phyloP scores from a whole-genome alignment of 2,888 invertebrate species.

The Eupithecia subumbrata region DNA sequence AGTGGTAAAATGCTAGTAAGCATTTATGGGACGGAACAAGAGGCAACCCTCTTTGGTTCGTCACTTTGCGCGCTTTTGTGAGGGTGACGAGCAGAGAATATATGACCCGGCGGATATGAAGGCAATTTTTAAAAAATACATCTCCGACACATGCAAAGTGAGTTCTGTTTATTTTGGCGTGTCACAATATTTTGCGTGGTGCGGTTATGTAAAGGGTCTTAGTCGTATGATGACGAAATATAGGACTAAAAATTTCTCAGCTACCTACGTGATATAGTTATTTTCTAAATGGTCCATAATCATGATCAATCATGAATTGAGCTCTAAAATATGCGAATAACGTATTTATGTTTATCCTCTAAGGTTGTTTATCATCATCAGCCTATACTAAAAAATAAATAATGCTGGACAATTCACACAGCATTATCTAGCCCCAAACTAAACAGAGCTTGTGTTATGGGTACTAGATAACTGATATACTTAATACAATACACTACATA shows the following conservation, averaged over 20 bases:
- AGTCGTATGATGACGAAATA: background rate
- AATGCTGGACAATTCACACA: too few relatives aligned
- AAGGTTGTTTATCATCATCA: too few relatives aligned
- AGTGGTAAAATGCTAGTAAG: slow-evolving; percentile 71
- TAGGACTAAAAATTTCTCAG: background rate
- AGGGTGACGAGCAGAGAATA: slow-evolving; percentile 51
- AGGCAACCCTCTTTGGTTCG: slow-evolving; percentile 45
- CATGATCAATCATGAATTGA: background rate
- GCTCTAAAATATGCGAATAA: background rate
- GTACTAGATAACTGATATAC: too few relatives aligned
- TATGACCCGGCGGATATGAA: slow-evolving; percentile 39
- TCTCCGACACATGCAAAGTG: slow-evolving; percentile 22
- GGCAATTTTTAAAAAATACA: slow-evolving; percentile 43
- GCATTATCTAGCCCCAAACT: too few relatives aligned
- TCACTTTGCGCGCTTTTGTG: slow-evolving; percentile 60
- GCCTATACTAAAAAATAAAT: too few relatives aligned
- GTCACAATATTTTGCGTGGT: slow-evolving; percentile 16
- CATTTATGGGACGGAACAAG: slow-evolving; percentile 68
- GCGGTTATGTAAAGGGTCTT: background rate
- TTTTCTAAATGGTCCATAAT: background rate
- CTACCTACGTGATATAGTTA: background rate
- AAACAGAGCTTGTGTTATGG: too few relatives aligned
- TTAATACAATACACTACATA: too few relatives aligned
- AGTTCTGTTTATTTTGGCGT: slow-evolving; percentile 24
- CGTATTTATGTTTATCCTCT: too few relatives aligned